A percentile compares a stretch with the other conserved stretches of the same genome.
Evolutionary conservation across 2,797 vertebrate genomes (phyloP).

Genomic region (Mus caroli): DNA sequence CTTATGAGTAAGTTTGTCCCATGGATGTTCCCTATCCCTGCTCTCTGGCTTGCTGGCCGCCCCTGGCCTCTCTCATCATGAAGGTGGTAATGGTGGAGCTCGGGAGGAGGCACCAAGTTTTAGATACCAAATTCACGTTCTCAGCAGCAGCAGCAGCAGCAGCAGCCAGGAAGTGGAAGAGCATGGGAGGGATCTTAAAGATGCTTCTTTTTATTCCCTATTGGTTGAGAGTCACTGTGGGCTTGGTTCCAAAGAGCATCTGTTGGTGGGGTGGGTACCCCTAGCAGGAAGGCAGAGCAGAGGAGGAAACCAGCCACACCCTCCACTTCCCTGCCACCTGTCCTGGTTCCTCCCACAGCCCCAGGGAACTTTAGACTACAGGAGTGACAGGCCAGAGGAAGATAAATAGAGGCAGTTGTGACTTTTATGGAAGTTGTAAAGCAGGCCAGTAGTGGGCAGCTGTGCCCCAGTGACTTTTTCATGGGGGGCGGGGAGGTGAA

Average conservation of each 20-base stretch:
- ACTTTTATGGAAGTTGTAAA: conserved; percentile 83
- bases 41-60: rapidly evolving
- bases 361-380: conserved; percentile 84
- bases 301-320: rapidly evolving
- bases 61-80: neutral
- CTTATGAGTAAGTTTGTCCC: neutral
- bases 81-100: neutral
- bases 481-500: conserved; percentile 77
- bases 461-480: conserved; percentile 94
- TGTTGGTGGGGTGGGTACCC: conserved; percentile 9
- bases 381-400: conserved; percentile 85
- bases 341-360: neutral
- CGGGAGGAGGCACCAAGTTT: neutral
- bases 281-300: neutral
- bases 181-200: conserved; percentile 22
- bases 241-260: conserved; percentile 51
- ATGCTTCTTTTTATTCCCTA: conserved; percentile 1
- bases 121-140: conserved; percentile 5
- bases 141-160: conserved; percentile 12
- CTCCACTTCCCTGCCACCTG: neutral
- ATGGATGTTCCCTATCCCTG: rapidly evolving
- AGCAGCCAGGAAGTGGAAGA: conserved; percentile 34
- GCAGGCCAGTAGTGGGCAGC: conserved; percentile 81
- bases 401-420: conserved; percentile 83
- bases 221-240: conserved; percentile 51